These are phyloP conservation scores for Mimumesa dahlbomi DNA, from an alignment of 2,888 invertebrate species.

Conservation along the genomic window DNA sequence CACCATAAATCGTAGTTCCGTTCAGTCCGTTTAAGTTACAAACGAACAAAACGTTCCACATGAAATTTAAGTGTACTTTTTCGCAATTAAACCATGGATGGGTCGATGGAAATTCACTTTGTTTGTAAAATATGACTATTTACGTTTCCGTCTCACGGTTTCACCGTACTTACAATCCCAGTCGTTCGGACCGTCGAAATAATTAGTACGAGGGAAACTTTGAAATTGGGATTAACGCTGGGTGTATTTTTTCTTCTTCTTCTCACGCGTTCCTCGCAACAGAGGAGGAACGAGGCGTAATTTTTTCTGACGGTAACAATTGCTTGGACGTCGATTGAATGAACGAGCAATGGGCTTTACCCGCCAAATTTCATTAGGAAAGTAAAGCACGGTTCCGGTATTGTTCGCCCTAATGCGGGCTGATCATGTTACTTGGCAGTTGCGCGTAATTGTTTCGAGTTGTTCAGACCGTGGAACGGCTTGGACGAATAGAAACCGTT, in stretches of 20 bases:
- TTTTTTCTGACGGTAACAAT: background rate
- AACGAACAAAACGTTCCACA: conserved; percentile 44
- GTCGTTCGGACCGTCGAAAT: conserved; percentile 15
- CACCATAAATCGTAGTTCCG: background rate
- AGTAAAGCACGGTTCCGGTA: conserved; percentile 46
- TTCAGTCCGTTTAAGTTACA: background rate
- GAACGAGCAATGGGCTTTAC: background rate
- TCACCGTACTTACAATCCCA: background rate
- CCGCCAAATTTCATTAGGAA: conserved; percentile 50
- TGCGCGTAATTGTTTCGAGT: conserved; percentile 36
- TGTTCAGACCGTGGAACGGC: conserved; percentile 5
- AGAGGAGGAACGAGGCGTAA: background rate
- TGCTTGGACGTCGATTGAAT: background rate
- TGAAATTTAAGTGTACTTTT: conserved; percentile 63
- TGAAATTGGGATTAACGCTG: background rate
- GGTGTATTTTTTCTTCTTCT: background rate
- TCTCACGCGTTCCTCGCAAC: background rate
- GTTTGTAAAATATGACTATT: conserved; percentile 1
- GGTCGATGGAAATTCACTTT: conserved; percentile 12
- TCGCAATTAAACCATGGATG: conserved; percentile 18
- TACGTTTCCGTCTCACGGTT: background rate
- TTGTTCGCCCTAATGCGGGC: conserved; percentile 53
- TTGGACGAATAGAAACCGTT: conserved; percentile 11
- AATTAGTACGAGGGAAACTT: background rate
- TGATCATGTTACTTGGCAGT: conserved; percentile 55